phyloP scores from a whole-genome alignment of 1,140 invertebrate genomes.

The Drosophila lowei region DNA sequence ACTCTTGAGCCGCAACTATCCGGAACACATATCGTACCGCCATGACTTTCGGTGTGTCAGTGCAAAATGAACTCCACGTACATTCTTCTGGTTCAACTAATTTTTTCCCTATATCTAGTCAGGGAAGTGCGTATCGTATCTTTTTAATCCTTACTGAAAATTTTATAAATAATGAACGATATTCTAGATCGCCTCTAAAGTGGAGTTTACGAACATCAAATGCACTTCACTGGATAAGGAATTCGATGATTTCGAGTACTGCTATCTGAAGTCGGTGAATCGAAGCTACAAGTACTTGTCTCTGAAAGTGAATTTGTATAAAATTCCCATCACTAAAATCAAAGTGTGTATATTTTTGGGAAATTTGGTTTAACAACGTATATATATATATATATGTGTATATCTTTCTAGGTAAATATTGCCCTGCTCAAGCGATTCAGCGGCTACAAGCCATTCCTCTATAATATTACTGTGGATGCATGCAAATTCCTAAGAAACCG shows the following conservation, averaged over 20 bases:
- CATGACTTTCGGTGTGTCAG: too few relatives aligned
- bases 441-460: conserved; percentile 31
- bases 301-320: neutral
- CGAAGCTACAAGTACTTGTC: conserved; percentile 36
- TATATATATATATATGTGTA: too few relatives aligned
- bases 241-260: conserved; percentile 33
- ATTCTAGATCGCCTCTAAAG: neutral
- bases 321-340: conserved; percentile 10
- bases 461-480: conserved; percentile 12
- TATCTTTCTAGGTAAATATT: conserved; percentile 1
- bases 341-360: neutral
- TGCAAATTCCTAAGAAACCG: conserved; percentile 6
- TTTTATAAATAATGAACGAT: too few relatives aligned
- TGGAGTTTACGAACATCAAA: conserved; percentile 40
- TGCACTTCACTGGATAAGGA: conserved; percentile 22
- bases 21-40: too few relatives aligned
- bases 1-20: too few relatives aligned
- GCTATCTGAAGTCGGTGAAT: conserved; percentile 30
- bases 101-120: too few relatives aligned
- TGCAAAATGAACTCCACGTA: too few relatives aligned
- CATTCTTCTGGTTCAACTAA: too few relatives aligned
- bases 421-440: conserved; percentile 1
- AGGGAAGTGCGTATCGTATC: too few relatives aligned
- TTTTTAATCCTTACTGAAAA: too few relatives aligned
- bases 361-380: too few relatives aligned